phyloP scores from a whole-genome alignment of 2,888 invertebrate species.

The Carcina quercana region DNA sequence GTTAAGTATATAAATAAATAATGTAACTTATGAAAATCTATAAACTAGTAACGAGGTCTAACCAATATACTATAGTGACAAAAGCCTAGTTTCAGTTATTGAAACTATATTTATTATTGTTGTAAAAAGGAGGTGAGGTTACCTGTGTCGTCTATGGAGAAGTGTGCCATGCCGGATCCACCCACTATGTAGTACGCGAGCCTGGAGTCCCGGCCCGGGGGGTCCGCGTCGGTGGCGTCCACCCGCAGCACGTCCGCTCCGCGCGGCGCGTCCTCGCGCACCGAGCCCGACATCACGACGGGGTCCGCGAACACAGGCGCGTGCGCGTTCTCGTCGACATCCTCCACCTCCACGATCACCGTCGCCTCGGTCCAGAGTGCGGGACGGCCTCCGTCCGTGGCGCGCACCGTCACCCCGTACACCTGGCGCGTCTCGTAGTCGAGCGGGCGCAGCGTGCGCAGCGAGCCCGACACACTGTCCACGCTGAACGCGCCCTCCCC shows the following conservation, averaged over 20 bases:
- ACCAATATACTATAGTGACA: too few relatives aligned
- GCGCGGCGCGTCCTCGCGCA: slow-evolving; percentile 86
- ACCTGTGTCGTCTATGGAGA: slow-evolving; percentile 94
- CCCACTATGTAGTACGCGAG: slow-evolving; percentile 90
- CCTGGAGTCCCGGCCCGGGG: slow-evolving; percentile 85
- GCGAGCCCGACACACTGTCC: slow-evolving; percentile 89
- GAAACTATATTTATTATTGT: too few relatives aligned
- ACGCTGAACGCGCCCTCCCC: slow-evolving; percentile 85
- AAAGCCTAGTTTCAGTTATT: too few relatives aligned
- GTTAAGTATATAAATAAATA: too few relatives aligned
- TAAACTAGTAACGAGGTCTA: too few relatives aligned
- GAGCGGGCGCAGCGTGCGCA: slow-evolving; percentile 83
- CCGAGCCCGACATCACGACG: slow-evolving; percentile 79
- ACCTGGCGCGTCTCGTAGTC: slow-evolving; percentile 91
- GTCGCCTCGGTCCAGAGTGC: slow-evolving; percentile 85
- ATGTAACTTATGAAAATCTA: too few relatives aligned
- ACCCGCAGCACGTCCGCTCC: slow-evolving; percentile 86
- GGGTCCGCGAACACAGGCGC: slow-evolving; percentile 89
- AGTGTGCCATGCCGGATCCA: slow-evolving; percentile 93
- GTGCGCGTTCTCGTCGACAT: slow-evolving; percentile 94
- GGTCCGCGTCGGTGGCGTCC: slow-evolving; percentile 86
- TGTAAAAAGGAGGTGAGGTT: too few relatives aligned
- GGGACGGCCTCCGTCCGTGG: slow-evolving; percentile 89
- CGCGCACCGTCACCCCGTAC: slow-evolving; percentile 90
- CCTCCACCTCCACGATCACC: slow-evolving; percentile 89